Percentiles rank a stretch among this genome's conserved stretches.
Evolutionary conservation across 2,113 vertebrate species (phyloP).

Genomic region (Aphyosemion australe): DNA sequence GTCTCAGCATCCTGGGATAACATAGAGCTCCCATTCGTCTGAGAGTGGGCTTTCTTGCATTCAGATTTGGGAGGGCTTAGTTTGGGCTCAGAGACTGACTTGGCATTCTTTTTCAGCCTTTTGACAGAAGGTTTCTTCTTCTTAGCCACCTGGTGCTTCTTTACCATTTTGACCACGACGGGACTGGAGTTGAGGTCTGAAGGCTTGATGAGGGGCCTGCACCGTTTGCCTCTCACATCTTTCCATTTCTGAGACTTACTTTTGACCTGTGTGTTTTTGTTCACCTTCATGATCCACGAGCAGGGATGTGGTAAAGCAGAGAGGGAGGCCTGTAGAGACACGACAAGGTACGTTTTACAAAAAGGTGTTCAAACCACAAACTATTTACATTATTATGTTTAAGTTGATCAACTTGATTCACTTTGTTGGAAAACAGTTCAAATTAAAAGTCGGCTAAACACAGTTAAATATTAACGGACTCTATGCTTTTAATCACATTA

Average conservation of each 20-base stretch:
- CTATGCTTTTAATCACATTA: no score
- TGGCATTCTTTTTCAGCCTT: conserved; percentile 70
- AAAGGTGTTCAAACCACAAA: neutral
- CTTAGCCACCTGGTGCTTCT: conserved; percentile 54
- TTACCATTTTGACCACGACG: conserved; percentile 40
- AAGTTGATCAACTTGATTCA: no score
- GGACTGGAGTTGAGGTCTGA: conserved; percentile 46
- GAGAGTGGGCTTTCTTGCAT: conserved; percentile 12
- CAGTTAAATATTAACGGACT: no score
- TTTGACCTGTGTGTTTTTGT: conserved; percentile 52
- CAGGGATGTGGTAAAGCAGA: conserved; percentile 17
- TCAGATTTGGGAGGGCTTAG: conserved; percentile 9
- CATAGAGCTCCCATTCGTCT: conserved; percentile 67
- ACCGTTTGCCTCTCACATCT: conserved; percentile 53
- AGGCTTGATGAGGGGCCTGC: conserved; percentile 38
- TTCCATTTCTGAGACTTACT: conserved; percentile 74
- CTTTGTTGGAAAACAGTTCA: no score
- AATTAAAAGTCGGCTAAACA: no score
- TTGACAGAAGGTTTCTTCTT: conserved; percentile 72
- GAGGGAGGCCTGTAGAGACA: conserved; percentile 29
- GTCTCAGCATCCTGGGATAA: conserved; percentile 41
- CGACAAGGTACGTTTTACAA: neutral
- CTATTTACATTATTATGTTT: neutral
- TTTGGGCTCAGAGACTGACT: conserved; percentile 41
- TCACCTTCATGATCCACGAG: conserved; percentile 76